phyloP scores from a whole-genome alignment of 2,113 vertebrate genomes.

The Chloebia gouldiae region DNA sequence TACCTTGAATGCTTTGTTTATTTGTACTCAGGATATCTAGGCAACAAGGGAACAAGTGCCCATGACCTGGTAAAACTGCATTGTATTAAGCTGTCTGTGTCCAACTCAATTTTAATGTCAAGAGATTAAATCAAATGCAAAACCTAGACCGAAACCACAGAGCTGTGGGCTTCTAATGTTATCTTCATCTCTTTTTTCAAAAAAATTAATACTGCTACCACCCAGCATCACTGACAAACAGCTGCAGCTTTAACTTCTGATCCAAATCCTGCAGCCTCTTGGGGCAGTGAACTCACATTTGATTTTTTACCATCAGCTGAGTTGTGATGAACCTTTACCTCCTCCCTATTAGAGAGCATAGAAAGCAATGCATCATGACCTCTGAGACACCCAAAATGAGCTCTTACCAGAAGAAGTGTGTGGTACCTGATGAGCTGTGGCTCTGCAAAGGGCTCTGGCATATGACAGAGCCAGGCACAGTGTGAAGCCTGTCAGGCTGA shows the following conservation, averaged over 20 bases:
- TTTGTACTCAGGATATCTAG: slow-evolving; percentile 4
- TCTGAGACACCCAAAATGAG: neutral
- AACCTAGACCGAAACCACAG: neutral
- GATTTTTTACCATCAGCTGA: neutral
- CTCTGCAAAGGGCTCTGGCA: neutral
- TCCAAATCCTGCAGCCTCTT: neutral
- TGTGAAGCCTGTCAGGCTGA: neutral
- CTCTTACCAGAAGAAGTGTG: neutral
- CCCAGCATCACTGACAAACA: neutral
- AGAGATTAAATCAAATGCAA: neutral
- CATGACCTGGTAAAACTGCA: neutral
- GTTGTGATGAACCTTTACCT: neutral
- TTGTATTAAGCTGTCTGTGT: neutral
- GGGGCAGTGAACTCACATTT: neutral
- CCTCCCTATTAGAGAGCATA: neutral
- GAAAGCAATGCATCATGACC: neutral
- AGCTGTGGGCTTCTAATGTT: neutral
- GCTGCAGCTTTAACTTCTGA: neutral
- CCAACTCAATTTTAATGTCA: neutral
- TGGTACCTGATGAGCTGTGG: neutral
- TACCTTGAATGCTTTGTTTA: slow-evolving; percentile 31
- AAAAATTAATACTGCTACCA: neutral
- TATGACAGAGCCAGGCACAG: neutral
- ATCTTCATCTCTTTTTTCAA: neutral
- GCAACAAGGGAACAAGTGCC: neutral